Base-by-base conservation (phyloP, 2,797 vertebrate species). In the Diceros bicornis region DNA sequence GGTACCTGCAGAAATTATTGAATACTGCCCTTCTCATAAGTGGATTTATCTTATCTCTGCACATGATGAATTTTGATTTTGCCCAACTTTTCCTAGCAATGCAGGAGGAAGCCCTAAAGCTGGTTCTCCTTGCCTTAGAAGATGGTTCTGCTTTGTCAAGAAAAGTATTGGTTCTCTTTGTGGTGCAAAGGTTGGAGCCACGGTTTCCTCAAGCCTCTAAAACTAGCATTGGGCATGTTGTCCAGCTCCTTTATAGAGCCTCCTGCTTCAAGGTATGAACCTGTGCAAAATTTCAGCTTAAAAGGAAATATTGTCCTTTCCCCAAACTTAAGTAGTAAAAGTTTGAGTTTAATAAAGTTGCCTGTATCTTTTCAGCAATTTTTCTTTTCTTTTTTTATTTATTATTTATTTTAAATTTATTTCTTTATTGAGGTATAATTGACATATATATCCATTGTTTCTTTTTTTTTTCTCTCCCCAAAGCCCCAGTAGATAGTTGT, bases 161-260 rank as follows among this genome's bases (percentile, higher is more conserved):
- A 79, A 99, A 99, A 98, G 99, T 99, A 90, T 98, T 99, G 98
- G 99, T 99, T 98, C 99, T 99, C 55, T 99, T 99, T 99, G 99
- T 99, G 97, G 99, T 99, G 94, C 99, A 99, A 99, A 99, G 99
- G 97, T 98, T 99, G 97, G 99, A 99, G 98, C 99, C 99, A 0
- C 99, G 99, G 92, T 99, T 99, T 98, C 99, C 99, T 77, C 99
- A 99, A 98, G 99, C 99, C 95, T 99, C 99, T 77, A 99, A 99
- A 99, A 99, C 99, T 14, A 99, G 99, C 98, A 99, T 99, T 97
- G 99, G 99, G 75, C 99, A 99, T 47, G 99, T 99, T 98, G 99
- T 99, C 97, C 99, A 99, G 98, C 99, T 99, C 89, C 99, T 99
- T 71, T 99, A 99, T 98, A 99, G 99, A 98, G 99, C 99, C 89